Evolutionary conservation across 2,797 vertebrate genomes (phyloP).

Genomic region (Intellagama lesueurii): DNA sequence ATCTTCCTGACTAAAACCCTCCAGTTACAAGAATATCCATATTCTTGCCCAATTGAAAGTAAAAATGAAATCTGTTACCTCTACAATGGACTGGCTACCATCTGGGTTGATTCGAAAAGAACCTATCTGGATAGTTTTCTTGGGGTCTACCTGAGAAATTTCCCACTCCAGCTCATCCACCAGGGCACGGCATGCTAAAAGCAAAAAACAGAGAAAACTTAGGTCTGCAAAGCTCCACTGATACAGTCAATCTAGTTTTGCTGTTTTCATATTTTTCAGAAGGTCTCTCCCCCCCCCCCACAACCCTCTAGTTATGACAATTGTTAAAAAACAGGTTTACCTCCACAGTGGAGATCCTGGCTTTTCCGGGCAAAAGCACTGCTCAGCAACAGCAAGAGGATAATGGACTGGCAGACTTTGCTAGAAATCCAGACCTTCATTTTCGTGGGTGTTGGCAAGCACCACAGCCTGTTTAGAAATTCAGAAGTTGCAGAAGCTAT

Average conservation of each 20-base stretch:
- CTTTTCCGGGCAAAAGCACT: constrained; percentile 81
- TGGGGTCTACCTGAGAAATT: constrained; percentile 90
- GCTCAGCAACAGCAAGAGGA: constrained; percentile 77
- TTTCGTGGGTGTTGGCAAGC: constrained; percentile 10
- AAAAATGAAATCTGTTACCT: constrained; percentile 79
- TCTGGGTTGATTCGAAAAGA: constrained; percentile 97
- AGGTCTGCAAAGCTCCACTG: background rate
- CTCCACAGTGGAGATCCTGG: constrained; percentile 94
- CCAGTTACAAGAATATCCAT: background rate
- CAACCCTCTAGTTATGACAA: no score
- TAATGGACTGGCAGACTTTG: constrained; percentile 63
- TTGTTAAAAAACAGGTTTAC: constrained; percentile 68
- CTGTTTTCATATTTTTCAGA: fast-evolving
- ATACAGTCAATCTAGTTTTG: background rate
- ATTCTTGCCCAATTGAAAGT: fast-evolving
- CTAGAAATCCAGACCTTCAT: constrained; percentile 38
- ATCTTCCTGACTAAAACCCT: background rate
- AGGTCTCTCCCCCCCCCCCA: no score
- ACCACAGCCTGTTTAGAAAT: constrained; percentile 35
- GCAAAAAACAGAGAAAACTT: background rate
- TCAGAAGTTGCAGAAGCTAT: constrained; percentile 2
- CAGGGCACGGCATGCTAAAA: constrained; percentile 91
- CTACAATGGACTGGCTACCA: constrained; percentile 92
- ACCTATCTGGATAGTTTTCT: constrained; percentile 94
- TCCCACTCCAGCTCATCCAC: constrained; percentile 98